Percentiles rank a stretch among this genome's conserved stretches.
Conservation (phyloP, 1,140 invertebrate species). For the Gerris buenoi region DNA sequence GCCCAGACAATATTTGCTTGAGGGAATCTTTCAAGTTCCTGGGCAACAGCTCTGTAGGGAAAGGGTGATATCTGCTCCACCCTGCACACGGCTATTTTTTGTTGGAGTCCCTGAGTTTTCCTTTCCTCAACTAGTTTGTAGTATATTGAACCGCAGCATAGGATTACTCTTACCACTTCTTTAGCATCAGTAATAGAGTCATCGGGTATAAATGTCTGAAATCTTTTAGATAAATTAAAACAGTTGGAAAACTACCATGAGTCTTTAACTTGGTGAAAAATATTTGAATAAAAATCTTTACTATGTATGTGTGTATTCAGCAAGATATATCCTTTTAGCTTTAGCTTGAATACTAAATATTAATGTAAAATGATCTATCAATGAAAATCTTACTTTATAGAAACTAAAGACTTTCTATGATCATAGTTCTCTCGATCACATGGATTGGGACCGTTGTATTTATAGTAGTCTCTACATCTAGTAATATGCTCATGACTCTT, state of each 20-base stretch:
- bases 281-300: not conserved
- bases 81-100: conserved; percentile 56
- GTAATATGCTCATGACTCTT: no score
- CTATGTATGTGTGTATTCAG: not conserved
- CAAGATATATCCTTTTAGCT: not conserved
- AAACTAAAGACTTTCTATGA: no score
- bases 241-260: not conserved
- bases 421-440: no score
- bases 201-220: conserved; percentile 59
- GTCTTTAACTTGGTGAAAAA: not conserved
- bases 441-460: no score
- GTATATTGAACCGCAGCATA: conserved; percentile 71
- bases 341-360: not conserved
- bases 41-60: conserved; percentile 58
- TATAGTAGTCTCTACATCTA: no score
- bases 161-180: conserved; percentile 33
- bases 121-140: conserved; percentile 60
- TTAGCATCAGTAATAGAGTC: conserved; percentile 34
- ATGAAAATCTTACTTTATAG: not conserved
- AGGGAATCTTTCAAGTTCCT: conserved; percentile 53
- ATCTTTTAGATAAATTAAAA: conserved; percentile 40
- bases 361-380: not conserved
- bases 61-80: conserved; percentile 76
- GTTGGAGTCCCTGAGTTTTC: conserved; percentile 36
- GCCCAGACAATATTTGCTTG: conserved; percentile 55